Evolutionary conservation across 2,113 vertebrate genomes (phyloP).

Genomic region (Triplophysa dalaica): DNA sequence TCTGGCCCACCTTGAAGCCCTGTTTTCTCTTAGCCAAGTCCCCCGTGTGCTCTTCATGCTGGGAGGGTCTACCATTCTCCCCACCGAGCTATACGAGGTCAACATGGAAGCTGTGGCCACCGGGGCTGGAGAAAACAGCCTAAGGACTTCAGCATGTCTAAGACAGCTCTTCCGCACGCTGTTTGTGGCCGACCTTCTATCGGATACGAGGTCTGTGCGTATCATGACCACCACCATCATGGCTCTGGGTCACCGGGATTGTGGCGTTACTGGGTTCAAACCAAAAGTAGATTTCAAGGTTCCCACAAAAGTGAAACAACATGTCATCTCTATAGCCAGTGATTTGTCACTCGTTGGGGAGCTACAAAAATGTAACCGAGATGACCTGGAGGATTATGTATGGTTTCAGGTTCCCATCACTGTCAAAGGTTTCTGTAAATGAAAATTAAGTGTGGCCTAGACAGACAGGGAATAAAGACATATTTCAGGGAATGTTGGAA

Average conservation of each 20-base stretch:
- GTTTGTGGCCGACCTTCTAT: slow-evolving; percentile 90
- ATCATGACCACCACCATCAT: slow-evolving; percentile 81
- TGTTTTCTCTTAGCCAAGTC: slow-evolving; percentile 85
- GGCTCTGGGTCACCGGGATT: slow-evolving; percentile 84
- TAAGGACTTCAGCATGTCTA: slow-evolving; percentile 80
- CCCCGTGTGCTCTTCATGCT: slow-evolving; percentile 90
- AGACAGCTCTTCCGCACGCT: slow-evolving; percentile 88
- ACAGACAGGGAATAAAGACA: not conserved
- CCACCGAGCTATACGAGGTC: slow-evolving; percentile 91
- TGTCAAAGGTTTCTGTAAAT: slow-evolving; percentile 85
- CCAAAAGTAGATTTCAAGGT: slow-evolving; percentile 90
- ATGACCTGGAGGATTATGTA: slow-evolving; percentile 81
- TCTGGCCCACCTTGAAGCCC: slow-evolving; percentile 80
- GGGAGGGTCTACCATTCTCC: slow-evolving; percentile 82
- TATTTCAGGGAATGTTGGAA: slow-evolving; percentile 26
- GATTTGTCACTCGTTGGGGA: slow-evolving; percentile 51
- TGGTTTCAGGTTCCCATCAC: slow-evolving; percentile 93
- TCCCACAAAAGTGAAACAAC: slow-evolving; percentile 80
- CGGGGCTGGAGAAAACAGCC: slow-evolving; percentile 70
- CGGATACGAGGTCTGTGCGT: slow-evolving; percentile 79
- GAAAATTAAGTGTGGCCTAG: slow-evolving; percentile 36
- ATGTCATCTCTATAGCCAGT: slow-evolving; percentile 80
- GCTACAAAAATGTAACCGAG: slow-evolving; percentile 15
- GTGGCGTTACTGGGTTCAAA: slow-evolving; percentile 87
- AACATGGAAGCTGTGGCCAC: slow-evolving; percentile 82